A percentile compares a stretch with the other conserved stretches of the same genome.
These are phyloP conservation scores for Drosophila fungiperda DNA, from an alignment of 2,888 invertebrate genomes.

Conservation along the genomic window DNA sequence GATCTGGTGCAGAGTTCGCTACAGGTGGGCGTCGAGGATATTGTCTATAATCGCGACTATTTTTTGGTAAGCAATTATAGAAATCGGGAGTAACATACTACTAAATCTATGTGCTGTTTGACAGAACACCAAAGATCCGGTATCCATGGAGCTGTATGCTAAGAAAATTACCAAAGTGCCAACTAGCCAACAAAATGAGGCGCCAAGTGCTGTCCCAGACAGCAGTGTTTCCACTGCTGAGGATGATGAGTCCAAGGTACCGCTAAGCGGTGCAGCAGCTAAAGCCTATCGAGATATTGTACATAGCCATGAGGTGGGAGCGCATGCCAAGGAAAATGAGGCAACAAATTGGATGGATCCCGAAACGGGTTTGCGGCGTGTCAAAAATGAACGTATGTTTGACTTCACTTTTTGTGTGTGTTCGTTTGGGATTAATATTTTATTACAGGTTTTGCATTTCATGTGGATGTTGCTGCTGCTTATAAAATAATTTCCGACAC, in stretches of 20 bases:
- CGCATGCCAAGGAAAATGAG: conserved; percentile 76
- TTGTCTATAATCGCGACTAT: conserved; percentile 88
- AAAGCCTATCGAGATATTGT: conserved; percentile 74
- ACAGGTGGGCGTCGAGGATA: conserved; percentile 88
- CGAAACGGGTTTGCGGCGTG: conserved; percentile 87
- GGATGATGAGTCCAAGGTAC: conserved; percentile 42
- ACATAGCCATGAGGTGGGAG: conserved; percentile 78
- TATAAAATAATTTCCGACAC: conserved; percentile 89
- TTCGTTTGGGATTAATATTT: background rate
- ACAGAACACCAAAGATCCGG: conserved; percentile 88
- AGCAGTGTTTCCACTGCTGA: background rate
- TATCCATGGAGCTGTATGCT: conserved; percentile 87
- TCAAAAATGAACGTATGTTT: conserved; percentile 86
- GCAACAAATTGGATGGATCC: conserved; percentile 86
- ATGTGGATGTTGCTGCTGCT: conserved; percentile 88
- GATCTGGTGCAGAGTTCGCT: conserved; percentile 87
- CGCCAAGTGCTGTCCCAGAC: background rate
- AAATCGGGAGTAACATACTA: no score
- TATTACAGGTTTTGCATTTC: conserved; percentile 88
- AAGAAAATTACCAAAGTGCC: conserved; percentile 86
- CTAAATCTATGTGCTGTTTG: conserved; percentile 35
- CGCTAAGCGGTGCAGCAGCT: conserved; percentile 36
- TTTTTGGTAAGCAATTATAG: conserved; percentile 86
- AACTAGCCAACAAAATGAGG: conserved; percentile 46
- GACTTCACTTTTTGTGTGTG: background rate